These are phyloP conservation scores for Helicoverpa assulta DNA, from an alignment of 2,888 invertebrate genomes.

Conservation along the genomic window DNA sequence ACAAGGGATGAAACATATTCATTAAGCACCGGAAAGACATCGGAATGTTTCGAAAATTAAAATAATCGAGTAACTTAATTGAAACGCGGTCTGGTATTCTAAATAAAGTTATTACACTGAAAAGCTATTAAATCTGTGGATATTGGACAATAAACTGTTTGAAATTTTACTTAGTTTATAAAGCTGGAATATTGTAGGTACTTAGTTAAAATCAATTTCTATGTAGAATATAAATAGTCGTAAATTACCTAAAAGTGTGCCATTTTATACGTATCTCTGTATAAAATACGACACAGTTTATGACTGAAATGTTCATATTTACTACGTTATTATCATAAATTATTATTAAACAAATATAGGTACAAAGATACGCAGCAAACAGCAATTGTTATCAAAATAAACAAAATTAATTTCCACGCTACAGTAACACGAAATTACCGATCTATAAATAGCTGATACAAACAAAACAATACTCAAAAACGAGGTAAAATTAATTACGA, in stretches of 20 bases:
- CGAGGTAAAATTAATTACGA: conserved; percentile 38
- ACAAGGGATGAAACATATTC: conserved; percentile 10
- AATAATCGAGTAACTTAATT: conserved; percentile 6
- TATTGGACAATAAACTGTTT: too few relatives aligned
- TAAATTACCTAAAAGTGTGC: too few relatives aligned
- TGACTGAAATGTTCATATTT: neutral
- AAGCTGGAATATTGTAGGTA: too few relatives aligned
- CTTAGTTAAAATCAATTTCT: too few relatives aligned
- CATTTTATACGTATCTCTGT: too few relatives aligned
- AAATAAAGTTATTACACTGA: neutral
- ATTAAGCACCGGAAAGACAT: conserved; percentile 24
- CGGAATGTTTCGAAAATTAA: neutral
- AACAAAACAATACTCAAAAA: conserved; percentile 34
- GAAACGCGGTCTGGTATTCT: neutral
- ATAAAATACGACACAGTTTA: too few relatives aligned
- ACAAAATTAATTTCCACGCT: neutral
- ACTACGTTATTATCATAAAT: neutral
- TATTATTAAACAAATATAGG: neutral
- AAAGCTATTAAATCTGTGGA: neutral
- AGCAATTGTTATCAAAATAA: neutral
- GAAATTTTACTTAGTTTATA: too few relatives aligned
- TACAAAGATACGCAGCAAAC: neutral
- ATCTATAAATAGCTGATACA: conserved; percentile 27
- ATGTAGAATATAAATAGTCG: too few relatives aligned
- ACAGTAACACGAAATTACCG: neutral